Base-by-base conservation (phyloP, 2,113 vertebrate species). In the Podarcis muralis region DNA sequence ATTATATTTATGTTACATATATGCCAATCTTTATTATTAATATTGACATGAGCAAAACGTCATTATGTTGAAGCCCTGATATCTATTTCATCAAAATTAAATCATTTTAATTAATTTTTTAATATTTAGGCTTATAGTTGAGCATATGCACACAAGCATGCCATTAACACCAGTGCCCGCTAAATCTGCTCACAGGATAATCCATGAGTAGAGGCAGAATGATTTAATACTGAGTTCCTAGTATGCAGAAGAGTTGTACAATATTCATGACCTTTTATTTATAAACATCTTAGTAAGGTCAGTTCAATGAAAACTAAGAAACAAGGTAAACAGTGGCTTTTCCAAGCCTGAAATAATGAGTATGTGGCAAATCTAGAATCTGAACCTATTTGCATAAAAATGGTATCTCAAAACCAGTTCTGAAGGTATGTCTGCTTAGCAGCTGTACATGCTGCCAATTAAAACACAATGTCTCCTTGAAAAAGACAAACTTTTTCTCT, bases 101-200 rank as follows among this genome's bases (percentile, higher is more conserved):
- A 62, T 57, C 40, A 43, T 77, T 27, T 75, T 85, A 65, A 77
- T 77, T 75, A 77, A 65, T 62, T 77, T 83, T 76, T 85, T 76
- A 65, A 12, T 77, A 43, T 77, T 30, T 30, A 75, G 57, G 27
- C 53, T 85, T 37, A 37, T 20, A 22, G 18, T 3, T 5, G 32
- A 65, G 76, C 72, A 37, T 35, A 84, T 15, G 48, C n/a, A 85
- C 15, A 75, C 7, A 7, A 75, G 57, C 71, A 62, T 59, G 71
- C 32, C 32, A 7, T 7, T 35, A 84, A n/a, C 7, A 43, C 2
- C 13, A 84, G 43, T 74, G n/a, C 69, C 13, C 68, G 62, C 65
- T 85, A 57, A 37, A 68, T 84, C 69, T 32, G 68, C 40, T 32
- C n/a, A 59, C n/a, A 75, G 18, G 48, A 53, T 57, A 30, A 72